Conservation (phyloP, 2,113 vertebrate genomes). For the Otis tarda region DNA sequence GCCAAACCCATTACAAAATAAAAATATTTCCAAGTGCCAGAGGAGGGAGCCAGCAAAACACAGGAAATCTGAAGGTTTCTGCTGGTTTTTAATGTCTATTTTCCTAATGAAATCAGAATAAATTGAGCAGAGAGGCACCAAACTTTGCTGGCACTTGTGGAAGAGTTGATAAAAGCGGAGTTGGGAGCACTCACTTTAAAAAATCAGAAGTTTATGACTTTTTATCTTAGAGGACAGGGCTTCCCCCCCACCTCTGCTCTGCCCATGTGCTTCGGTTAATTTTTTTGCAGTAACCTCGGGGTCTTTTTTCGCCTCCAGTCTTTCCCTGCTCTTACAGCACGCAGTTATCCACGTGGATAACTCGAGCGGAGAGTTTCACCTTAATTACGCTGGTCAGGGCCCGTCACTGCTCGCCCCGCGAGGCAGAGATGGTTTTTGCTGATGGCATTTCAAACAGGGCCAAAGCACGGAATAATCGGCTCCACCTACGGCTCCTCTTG, state of each 20-base stretch:
- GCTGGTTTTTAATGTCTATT: background rate
- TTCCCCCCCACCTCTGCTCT: background rate
- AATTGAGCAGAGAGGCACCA: background rate
- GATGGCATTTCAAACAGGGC: background rate
- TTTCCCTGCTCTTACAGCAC: background rate
- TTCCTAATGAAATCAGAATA: constrained; percentile 24
- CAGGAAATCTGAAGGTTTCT: constrained; percentile 20
- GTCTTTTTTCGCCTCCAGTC: background rate
- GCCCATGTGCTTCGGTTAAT: background rate
- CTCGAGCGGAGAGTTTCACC: background rate
- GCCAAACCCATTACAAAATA: constrained; percentile 16
- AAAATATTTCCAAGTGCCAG: constrained; percentile 60
- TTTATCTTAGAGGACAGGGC: background rate
- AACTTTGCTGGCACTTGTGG: background rate
- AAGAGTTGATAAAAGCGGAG: background rate
- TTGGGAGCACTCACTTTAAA: background rate
- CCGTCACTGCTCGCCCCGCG: background rate
- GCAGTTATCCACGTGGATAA: background rate
- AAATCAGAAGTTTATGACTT: background rate
- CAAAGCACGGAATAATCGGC: background rate
- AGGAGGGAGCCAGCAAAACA: constrained; percentile 67
- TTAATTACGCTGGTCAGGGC: background rate
- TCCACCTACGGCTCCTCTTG: background rate
- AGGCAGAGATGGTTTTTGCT: background rate
- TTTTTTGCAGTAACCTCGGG: background rate